phyloP scores from a whole-genome alignment of 2,113 vertebrate species.

The Prunella fulvescens region DNA sequence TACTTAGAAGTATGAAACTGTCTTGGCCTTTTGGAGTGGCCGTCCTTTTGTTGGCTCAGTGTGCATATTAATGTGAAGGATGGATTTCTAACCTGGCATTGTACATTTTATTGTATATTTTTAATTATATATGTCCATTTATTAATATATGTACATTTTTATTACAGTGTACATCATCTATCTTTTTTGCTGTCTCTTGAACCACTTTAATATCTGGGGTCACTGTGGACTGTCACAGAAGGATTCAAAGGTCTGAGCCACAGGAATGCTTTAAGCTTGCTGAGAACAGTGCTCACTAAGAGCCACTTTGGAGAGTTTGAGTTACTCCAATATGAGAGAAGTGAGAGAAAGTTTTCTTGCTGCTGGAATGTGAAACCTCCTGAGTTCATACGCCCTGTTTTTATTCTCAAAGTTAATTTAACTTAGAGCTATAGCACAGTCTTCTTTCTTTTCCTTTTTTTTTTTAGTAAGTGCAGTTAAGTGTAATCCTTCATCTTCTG shows the following conservation, averaged over 20 bases:
- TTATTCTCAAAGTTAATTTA: background rate
- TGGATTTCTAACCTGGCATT: background rate
- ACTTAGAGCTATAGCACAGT: background rate
- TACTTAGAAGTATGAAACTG: background rate
- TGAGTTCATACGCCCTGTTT: background rate
- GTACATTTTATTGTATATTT: background rate
- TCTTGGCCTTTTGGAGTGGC: background rate
- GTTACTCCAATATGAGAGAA: background rate
- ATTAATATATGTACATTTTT: background rate
- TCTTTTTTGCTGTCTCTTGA: background rate
- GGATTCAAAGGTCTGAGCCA: background rate
- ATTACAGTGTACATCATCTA: background rate
- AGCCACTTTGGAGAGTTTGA: background rate
- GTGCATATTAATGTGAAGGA: background rate
- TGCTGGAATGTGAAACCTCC: background rate
- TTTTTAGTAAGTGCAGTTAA: background rate
- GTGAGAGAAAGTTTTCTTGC: background rate
- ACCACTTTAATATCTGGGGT: fast-evolving
- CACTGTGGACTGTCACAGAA: background rate
- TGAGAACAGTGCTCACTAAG: background rate
- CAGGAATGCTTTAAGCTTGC: background rate
- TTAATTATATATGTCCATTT: background rate
- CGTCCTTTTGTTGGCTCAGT: background rate
- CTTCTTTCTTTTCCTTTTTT: no score
- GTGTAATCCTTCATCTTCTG: background rate